Evolutionary conservation across 2,797 vertebrate genomes (phyloP), one percentile per base, ranked within the genome.

Genomic region (Picus viridis): DNA sequence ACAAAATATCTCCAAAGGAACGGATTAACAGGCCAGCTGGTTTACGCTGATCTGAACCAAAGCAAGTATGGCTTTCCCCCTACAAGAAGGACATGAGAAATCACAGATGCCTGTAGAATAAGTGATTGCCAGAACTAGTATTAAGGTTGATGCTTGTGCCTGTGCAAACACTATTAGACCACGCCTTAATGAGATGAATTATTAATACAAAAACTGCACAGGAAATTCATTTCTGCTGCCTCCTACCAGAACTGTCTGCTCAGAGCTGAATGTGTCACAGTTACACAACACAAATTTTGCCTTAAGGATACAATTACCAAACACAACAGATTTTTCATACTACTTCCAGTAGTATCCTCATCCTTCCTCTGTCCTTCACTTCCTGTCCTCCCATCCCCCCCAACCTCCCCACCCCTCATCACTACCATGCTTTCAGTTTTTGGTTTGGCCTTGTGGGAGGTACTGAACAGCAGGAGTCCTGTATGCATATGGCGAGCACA

Each of bases 211-310:
- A 88, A 94, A 29, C 30, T 93, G 26, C 92, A 88, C 64, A n/a
- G 85, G 83, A 95, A 90, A 93, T 84, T 85, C 7, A 49, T 79
- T 88, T 94, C 88, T 92, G 29, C 59, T 94, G 87, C 56, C 77
- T 95, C 91, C 93, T 79, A 95, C 84, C 82, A 89, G 73, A 94
- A 81, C 58, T 75, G 79, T 71, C 85, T 96, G 92, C 91, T 95
- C 67, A 88, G 89, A 92, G 86, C 86, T 95, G 92, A 96, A 94
- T 47, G 56, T 87, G 76, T 91, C 15, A 1, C 58, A 73, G 71
- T 97, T 96, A 82, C 91, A 83, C 91, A 96, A 95, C 2, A 27
- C 20, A 67, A 72, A 62, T 70, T 78, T 95, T 93, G 62, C 89
- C 94, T 93, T 90, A 78, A 94, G 76, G 86, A 83, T 90, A 69